Base-by-base conservation (phyloP, 2,113 vertebrate species). In the Sinosuthora webbiana region DNA sequence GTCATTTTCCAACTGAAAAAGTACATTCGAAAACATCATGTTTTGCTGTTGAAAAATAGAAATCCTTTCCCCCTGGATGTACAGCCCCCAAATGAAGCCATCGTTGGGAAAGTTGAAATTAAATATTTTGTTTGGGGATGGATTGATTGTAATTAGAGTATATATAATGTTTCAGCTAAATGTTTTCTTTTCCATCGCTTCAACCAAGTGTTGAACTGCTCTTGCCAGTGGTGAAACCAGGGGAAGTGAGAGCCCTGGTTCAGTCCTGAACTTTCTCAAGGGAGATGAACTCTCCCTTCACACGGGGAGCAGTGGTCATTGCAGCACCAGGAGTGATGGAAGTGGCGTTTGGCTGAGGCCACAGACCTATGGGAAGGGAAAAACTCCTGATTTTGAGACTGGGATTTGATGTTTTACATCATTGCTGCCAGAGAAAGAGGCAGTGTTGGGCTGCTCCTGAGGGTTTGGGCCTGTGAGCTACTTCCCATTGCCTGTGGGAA, bases 1-100 rank as follows among this genome's bases (percentile, higher is more conserved):
- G 96, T 97, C 96, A 95, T 94, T 89, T 96, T 96, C 86, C 94
- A 96, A 89, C 89, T 87, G 89, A 71, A 93, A 94, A 94, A 94
- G 75, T 44, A 82, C 45, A 90, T 81, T 90, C 76, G 44, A 97
- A 97, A 95, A 84, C 96, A 96, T 95, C 83, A 67, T 42, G 63
- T 95, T 93, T 83, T 87, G 83, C 86, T 78, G 76, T 91, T 77
- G 93, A 95, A 95, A 95, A 93, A 69, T 69, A 83, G 50, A 92
- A 86, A 52, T 77, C 63, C 33, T 93, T 83, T 7, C 17, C 19
- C 37, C 14, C 64, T 55, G 47, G 45, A 25, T 83, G n/a, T 25
- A 24, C 41, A 83, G 49, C 27, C 17, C 52, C 37, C 39, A 65
- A 3, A 76, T 47, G 49, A 91, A 52, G 19, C 31, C 27, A 11